Evolutionary conservation across 2,888 invertebrate genomes (phyloP), one percentile per base, ranked within the genome.

Genomic region (Hydraecia micacea): DNA sequence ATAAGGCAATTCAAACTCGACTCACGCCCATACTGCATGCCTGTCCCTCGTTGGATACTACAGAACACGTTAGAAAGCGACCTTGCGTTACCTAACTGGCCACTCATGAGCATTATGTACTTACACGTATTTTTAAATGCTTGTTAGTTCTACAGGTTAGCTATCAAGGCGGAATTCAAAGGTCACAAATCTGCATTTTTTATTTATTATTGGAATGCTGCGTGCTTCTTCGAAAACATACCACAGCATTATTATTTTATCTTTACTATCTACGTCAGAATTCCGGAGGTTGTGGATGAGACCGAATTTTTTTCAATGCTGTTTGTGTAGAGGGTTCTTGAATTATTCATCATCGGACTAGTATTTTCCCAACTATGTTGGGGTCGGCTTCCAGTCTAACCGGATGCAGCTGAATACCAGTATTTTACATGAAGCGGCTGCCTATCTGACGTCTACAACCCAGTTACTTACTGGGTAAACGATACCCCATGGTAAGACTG

Each of bases 31-130:
- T 83, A 73, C 81, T 76, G 79, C 79, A 81, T 85, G 49, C 88
- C 83, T 77, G 86, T 77, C 75, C 73, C 79, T 80, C 69, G 66
- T 78, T 85, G 79, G 85, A 75, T 84, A 81, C 80, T 77, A 81
- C 83, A 81, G 86, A 89, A 87, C 86, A 86, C 86, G 87, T 90
- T 93, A 91, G 93, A 93, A 93, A 93, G 93, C 93, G 93, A 92
- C 93, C 93, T 93, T 93, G 93, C 86, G 85, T 91, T 91, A 89
- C 89, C 89, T 89, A 89, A 90, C 86, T 86, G 80, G 85, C 85
- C 78, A 81, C 90, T 86, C 86, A 87, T 75, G 81, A 83, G 86
- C 87, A 83, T 86, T 85, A 81, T 81, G 65, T 73, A 73, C 70
- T 32, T 75, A 55, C 32, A 74, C 32, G 71, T 86, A 81, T 72